Evolutionary conservation across 2,797 vertebrate species (phyloP), one percentile per base, ranked within the genome.

Genomic region (Falco cherrug): DNA sequence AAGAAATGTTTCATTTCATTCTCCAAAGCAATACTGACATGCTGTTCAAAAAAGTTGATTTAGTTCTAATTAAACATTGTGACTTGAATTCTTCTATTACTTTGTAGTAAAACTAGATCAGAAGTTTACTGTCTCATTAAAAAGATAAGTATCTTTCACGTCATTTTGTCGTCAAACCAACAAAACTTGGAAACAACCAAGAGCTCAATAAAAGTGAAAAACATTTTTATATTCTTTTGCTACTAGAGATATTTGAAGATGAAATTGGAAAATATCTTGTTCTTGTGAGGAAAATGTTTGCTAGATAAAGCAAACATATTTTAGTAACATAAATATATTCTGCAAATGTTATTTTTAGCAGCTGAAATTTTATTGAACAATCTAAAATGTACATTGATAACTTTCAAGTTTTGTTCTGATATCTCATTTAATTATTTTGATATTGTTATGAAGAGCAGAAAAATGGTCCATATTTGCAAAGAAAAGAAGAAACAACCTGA

Each of bases 21-120:
- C 97, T 96, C 97, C 98, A 98, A 98, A 98, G 97, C 97, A 98
- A 98, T 98, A 98, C 85, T 98, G 97, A 98, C 97, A 98, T 97
- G 95, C 86, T 98, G 97, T 98, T 98, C 97, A 96, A 78, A 98
- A 98, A 98, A 98, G 97, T 98, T 98, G 97, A 99, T 98, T 98
- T 97, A 97, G 90, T 97, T 98, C 98, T 98, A 98, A 98, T 99
- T 98, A 99, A 98, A 97, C 81, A 97, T 97, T 97, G 94, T 98
- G 97, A 98, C 98, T 97, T 98, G 98, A 98, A 98, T 98, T 98
- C 80, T 97, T 93, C 59, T 80, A 33, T 41, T 67, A 64, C 29
- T 74, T 77, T 84, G 51, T 48, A 97, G 79, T 69, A 90, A 89
- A 93, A 65, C 65, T 89, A 89, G 48, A 89, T 35, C 88, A 80